Evolutionary conservation across 2,113 vertebrate genomes (phyloP).

Genomic region (Caranx ignobilis): DNA sequence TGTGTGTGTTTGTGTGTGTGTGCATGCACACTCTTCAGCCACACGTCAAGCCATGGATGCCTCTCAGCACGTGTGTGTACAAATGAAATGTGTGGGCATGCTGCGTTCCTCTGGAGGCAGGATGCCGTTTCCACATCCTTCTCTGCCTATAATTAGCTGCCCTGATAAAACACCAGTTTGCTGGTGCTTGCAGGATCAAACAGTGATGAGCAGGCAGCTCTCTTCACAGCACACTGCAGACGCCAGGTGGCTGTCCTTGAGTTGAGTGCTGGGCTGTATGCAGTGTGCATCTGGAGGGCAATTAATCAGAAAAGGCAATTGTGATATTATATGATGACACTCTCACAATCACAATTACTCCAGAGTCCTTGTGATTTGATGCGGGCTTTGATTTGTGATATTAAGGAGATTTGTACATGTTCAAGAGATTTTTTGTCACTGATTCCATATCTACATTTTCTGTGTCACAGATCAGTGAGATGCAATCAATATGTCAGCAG

Average conservation of each 20-base stretch:
- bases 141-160: conserved; percentile 77
- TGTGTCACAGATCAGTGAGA: conserved; percentile 22
- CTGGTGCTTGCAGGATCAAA: conserved; percentile 76
- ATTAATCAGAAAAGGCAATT: conserved; percentile 70
- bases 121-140: conserved; percentile 69
- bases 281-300: conserved; percentile 73
- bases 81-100: conserved; percentile 72
- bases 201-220: conserved; percentile 77
- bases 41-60: conserved; percentile 25
- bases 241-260: conserved; percentile 80
- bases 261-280: conserved; percentile 63
- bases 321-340: conserved; percentile 61
- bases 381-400: conserved; percentile 54
- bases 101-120: conserved; percentile 66
- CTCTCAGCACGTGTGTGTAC: conserved; percentile 45
- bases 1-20: not conserved
- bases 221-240: conserved; percentile 66
- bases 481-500: conserved; percentile 5
- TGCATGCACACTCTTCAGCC: not conserved
- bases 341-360: conserved; percentile 58
- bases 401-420: conserved; percentile 42
- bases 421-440: conserved; percentile 28
- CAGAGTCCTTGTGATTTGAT: conserved; percentile 42
- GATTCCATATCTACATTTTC: conserved; percentile 35
- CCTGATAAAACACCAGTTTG: conserved; percentile 74